Base-by-base conservation (phyloP, 2,113 vertebrate species). In the Podocnemis expansa region DNA sequence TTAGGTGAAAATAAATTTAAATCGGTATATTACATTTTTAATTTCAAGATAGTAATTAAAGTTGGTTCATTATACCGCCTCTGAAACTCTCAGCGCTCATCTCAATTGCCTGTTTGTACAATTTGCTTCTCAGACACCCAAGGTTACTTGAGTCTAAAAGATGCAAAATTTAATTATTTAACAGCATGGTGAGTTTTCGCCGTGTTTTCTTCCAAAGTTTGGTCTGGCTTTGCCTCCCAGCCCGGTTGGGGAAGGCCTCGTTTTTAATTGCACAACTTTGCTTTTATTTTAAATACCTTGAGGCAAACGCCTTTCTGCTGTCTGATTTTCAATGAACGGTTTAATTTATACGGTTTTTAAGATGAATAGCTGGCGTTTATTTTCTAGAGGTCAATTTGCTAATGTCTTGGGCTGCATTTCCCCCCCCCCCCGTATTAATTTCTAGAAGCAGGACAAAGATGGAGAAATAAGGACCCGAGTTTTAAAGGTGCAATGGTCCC, bases 21-120 rank as follows among this genome's bases (percentile, higher is more conserved):
- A 98, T 98, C 97, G 97, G 96, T 96, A 97, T 97, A 98, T 98
- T 98, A 96, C 97, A 98, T 98, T 98, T 98, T 98, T 98, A 98
- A 98, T 98, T 98, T 97, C 98, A 97, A 98, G 97, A 97, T 98
- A 98, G 98, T 98, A 98, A 98, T 98, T 98, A 98, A 98, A 98
- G 97, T 97, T 98, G 97, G 96, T 97, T 98, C 97, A 97, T 98
- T 98, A 97, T 97, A 97, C 97, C 98, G 97, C 97, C 97, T 98
- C 97, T 97, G 98, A 97, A 98, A 98, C 96, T 97, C 97, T 97
- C 97, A 95, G 97, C 47, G 96, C 96, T 98, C 97, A 97, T 98
- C 98, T 98, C 97, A 94, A 86, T 95, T 97, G 98, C 97, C 97
- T 97, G 98, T 94, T 98, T 98, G 98, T 97, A 98, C 97, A 97